A percentile compares a stretch with the other conserved stretches of the same genome.
These are phyloP conservation scores for Agelaius phoeniceus DNA, from an alignment of 2,113 vertebrate species.

Conservation along the genomic window DNA sequence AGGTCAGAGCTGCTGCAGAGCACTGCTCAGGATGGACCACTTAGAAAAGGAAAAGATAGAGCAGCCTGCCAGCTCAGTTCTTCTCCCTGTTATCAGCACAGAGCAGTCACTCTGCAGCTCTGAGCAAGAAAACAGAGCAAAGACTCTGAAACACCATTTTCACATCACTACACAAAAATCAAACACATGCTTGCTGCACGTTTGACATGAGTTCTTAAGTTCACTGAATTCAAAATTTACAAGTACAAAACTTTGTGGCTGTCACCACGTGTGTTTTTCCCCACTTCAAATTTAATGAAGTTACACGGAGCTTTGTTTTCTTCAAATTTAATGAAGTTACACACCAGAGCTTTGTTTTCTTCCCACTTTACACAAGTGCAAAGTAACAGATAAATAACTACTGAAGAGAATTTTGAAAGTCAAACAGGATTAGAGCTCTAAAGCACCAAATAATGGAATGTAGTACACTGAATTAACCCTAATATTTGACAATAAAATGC, in stretches of 20 bases:
- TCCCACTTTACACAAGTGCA: neutral
- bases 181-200: neutral
- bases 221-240: neutral
- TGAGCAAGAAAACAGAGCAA: neutral
- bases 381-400: neutral
- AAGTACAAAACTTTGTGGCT: neutral
- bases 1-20: neutral
- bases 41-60: neutral
- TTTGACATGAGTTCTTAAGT: neutral
- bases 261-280: rapidly evolving
- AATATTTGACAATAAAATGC: neutral
- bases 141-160: neutral
- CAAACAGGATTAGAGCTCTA: neutral
- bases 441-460: neutral
- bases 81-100: neutral
- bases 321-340: neutral
- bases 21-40: neutral
- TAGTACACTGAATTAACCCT: neutral
- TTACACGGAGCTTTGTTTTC: neutral
- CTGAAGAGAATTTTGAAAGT: neutral
- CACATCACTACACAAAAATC: neutral
- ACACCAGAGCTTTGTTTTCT: neutral
- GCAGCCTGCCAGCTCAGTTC: neutral
- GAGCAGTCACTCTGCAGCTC: neutral
- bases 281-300: neutral